Percentiles rank a stretch among this genome's conserved stretches.
These are phyloP conservation scores for Solea solea DNA, from an alignment of 2,113 vertebrate genomes.

Conservation along the genomic window DNA sequence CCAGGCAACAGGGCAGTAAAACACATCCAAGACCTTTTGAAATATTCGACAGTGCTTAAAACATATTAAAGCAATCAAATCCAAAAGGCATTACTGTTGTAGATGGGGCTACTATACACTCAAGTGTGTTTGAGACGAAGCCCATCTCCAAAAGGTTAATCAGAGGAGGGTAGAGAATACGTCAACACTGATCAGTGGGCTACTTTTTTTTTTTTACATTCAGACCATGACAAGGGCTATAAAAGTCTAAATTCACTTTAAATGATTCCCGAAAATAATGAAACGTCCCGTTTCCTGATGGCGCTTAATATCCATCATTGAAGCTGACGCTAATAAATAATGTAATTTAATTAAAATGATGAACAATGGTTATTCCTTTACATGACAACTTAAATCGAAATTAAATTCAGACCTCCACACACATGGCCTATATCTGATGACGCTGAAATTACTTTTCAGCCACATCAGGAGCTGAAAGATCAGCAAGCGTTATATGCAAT, in stretches of 20 bases:
- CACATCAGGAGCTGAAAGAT: slow-evolving; percentile 1
- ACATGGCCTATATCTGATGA: slow-evolving; percentile 12
- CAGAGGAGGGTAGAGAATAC: slow-evolving; percentile 42
- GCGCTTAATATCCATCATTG: slow-evolving; percentile 57
- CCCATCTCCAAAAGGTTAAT: slow-evolving; percentile 18
- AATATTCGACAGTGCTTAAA: slow-evolving; percentile 38
- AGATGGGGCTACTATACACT: slow-evolving; percentile 13
- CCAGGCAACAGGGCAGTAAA: slow-evolving; percentile 43
- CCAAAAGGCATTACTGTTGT: slow-evolving; percentile 15
- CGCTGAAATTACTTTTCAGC: slow-evolving; percentile 9
- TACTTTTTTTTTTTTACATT: slow-evolving; percentile 65
- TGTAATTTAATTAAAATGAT: slow-evolving; percentile 47
- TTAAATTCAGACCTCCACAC: slow-evolving; percentile 4
- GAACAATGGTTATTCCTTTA: slow-evolving; percentile 27
- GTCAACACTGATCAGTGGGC: slow-evolving; percentile 63
- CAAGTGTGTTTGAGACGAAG: slow-evolving; percentile 15
- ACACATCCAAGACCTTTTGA: slow-evolving; percentile 38
- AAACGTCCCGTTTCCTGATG: slow-evolving; percentile 45
- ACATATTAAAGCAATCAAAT: slow-evolving; percentile 35
- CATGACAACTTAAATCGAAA: slow-evolving; percentile 38
- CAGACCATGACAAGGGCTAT: slow-evolving; percentile 59
- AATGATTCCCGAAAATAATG: slow-evolving; percentile 66
- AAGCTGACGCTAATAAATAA: slow-evolving; percentile 56
- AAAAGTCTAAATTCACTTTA: slow-evolving; percentile 58
- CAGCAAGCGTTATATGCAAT: background rate